phyloP scores from a whole-genome alignment of 2,113 vertebrate species.

The Galemys pyrenaicus region DNA sequence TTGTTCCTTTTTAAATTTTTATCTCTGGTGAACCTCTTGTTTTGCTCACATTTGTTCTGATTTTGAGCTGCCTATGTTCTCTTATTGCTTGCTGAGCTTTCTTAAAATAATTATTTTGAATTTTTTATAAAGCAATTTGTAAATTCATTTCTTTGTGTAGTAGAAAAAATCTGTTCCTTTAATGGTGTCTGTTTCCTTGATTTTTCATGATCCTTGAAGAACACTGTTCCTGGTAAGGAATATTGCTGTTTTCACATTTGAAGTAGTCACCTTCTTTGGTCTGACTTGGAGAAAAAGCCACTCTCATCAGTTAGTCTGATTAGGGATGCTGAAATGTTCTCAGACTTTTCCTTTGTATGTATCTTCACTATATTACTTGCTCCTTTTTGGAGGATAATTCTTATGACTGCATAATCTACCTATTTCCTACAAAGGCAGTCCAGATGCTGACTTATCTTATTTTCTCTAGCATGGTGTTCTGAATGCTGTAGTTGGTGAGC shows the following conservation, averaged over 20 bases:
- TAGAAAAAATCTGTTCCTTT: background rate
- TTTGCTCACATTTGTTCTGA: background rate
- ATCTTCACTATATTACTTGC: background rate
- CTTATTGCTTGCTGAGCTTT: background rate
- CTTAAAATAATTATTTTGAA: background rate
- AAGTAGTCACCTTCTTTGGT: background rate
- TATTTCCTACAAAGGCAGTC: background rate
- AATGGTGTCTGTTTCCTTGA: background rate
- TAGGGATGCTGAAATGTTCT: background rate
- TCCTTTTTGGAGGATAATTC: background rate
- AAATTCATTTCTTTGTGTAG: background rate
- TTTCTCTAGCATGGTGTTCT: background rate
- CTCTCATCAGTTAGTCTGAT: background rate
- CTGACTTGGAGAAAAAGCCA: background rate
- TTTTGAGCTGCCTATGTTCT: background rate
- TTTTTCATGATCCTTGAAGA: background rate
- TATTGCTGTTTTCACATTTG: background rate
- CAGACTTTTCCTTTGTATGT: background rate
- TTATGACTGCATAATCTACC: background rate
- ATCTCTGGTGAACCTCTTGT: background rate
- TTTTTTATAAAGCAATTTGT: background rate
- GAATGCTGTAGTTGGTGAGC: background rate
- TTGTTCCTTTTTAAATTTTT: background rate
- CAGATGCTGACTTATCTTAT: background rate
- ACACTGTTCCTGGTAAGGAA: background rate